These are phyloP conservation scores for Cosmia trapezina DNA, from an alignment of 2,888 invertebrate genomes.

Conservation along the genomic window DNA sequence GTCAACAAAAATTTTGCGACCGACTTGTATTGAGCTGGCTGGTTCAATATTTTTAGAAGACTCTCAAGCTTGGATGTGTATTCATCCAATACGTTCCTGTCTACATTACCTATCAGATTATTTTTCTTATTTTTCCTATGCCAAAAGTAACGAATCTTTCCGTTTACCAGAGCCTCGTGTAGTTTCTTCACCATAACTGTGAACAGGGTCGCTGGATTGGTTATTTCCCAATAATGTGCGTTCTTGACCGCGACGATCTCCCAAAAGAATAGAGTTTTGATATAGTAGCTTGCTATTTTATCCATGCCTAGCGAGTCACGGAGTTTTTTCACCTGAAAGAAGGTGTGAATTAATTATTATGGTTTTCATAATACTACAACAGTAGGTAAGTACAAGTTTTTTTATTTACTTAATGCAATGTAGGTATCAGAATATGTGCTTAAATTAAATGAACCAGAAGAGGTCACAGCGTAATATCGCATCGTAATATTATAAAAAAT, in stretches of 20 bases:
- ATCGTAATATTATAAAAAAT: no score
- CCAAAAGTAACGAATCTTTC: conserved; percentile 87
- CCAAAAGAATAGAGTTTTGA: conserved; percentile 89
- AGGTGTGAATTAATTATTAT: neutral
- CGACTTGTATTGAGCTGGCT: conserved; percentile 69
- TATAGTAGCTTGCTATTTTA: conserved; percentile 89
- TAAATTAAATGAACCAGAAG: neutral
- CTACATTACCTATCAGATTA: conserved; percentile 82
- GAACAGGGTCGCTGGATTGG: conserved; percentile 74
- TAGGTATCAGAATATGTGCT: neutral
- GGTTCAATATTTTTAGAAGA: conserved; percentile 70
- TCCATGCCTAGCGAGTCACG: conserved; percentile 84
- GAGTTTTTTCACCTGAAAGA: conserved; percentile 86
- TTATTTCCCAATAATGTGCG: conserved; percentile 73
- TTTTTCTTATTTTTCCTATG: conserved; percentile 77
- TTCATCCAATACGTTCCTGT: conserved; percentile 54
- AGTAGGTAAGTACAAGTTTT: neutral
- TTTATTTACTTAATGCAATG: neutral
- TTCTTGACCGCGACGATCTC: conserved; percentile 75
- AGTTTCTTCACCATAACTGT: conserved; percentile 84
- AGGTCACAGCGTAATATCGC: neutral
- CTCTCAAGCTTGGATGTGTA: conserved; percentile 74
- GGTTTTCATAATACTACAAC: neutral
- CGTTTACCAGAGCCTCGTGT: conserved; percentile 70
- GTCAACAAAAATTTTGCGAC: conserved; percentile 79